These are phyloP conservation scores for Esox niger DNA, from an alignment of 2,113 vertebrate genomes.

Conservation along the genomic window DNA sequence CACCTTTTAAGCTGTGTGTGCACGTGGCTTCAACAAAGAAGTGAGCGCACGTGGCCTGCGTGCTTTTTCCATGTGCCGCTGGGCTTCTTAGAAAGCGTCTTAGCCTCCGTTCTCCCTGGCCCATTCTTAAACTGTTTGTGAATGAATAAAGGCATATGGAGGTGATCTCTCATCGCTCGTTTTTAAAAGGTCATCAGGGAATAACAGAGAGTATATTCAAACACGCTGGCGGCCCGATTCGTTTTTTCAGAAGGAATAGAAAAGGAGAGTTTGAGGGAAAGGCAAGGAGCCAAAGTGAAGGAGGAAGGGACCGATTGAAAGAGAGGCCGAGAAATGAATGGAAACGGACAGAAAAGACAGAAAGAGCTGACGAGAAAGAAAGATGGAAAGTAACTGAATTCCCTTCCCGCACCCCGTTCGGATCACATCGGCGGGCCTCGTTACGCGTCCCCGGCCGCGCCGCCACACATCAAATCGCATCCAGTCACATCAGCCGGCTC, in stretches of 20 bases:
- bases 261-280: neutral
- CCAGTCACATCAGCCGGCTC: slow-evolving; percentile 36
- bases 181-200: neutral
- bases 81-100: no score
- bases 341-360: neutral
- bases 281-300: neutral
- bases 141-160: neutral
- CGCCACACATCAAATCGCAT: slow-evolving; percentile 17
- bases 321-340: neutral
- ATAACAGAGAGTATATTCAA: neutral
- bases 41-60: no score
- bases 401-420: slow-evolving; percentile 5
- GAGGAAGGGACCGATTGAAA: neutral
- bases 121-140: no score
- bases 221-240: neutral
- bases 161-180: neutral
- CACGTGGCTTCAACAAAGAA: neutral
- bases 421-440: neutral
- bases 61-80: no score
- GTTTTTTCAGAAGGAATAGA: neutral
- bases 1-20: neutral
- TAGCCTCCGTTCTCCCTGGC: no score
- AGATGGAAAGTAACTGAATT: slow-evolving; percentile 58
- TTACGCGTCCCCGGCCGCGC: neutral
- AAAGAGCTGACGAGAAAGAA: neutral